These are phyloP conservation scores for Cynopterus brachyotis DNA, from an alignment of 2,113 vertebrate genomes.

Conservation along the genomic window DNA sequence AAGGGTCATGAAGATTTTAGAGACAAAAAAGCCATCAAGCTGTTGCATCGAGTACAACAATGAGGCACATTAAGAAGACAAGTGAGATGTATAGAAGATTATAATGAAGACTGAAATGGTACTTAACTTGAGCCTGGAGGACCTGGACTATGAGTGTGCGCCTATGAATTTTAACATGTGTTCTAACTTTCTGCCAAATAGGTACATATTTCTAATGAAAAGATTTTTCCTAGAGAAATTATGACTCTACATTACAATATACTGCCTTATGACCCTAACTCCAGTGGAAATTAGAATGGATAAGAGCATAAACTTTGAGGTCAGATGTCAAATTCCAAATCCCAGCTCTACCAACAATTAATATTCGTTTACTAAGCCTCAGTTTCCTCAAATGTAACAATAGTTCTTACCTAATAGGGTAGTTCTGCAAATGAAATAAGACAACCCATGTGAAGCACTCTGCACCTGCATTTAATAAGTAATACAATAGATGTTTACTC, in stretches of 20 bases:
- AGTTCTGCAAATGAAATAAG: not conserved
- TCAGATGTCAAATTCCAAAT: conserved; percentile 6
- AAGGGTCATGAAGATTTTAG: not conserved
- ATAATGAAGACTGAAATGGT: not conserved
- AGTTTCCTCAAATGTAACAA: conserved; percentile 10
- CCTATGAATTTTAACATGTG: not conserved
- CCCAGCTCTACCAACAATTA: not conserved
- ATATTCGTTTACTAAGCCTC: not conserved
- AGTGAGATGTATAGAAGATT: not conserved
- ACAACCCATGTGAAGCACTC: not conserved
- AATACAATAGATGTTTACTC: conserved; percentile 66
- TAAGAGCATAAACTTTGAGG: not conserved
- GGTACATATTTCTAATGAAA: not conserved
- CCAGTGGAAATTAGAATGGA: not conserved
- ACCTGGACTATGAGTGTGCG: not conserved
- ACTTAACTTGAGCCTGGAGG: not conserved
- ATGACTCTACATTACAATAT: not conserved
- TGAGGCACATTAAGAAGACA: not conserved
- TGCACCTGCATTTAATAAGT: conserved; percentile 71
- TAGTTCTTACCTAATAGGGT: not conserved
- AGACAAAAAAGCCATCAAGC: not conserved
- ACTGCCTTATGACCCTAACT: not conserved
- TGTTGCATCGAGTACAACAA: not conserved
- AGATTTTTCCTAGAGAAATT: conserved; percentile 28
- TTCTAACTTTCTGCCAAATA: not conserved